Conservation (phyloP, 2,888 invertebrate species). For the Gymnosoma rotundatum region DNA sequence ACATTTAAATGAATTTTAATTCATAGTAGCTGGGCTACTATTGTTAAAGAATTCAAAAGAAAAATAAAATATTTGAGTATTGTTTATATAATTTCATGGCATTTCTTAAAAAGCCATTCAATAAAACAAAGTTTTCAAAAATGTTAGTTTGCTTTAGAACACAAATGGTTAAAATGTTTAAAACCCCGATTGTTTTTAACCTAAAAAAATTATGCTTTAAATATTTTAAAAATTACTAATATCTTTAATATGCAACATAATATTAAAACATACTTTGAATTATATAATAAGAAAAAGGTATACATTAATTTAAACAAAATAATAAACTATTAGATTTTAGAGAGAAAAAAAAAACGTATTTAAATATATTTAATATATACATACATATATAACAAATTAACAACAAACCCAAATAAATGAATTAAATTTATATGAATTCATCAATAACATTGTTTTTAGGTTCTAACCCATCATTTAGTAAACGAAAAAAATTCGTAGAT, state of each 20-base stretch:
- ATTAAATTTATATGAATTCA: slow-evolving; percentile 31
- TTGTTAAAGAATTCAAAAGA: slow-evolving; percentile 39
- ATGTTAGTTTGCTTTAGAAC: slow-evolving; percentile 35
- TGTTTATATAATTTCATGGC: slow-evolving; percentile 29
- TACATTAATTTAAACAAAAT: slow-evolving; percentile 30
- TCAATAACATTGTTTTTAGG: slow-evolving; percentile 19
- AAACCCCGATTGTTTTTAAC: slow-evolving; percentile 46
- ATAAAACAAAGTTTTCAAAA: slow-evolving; percentile 6
- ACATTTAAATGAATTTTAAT: slow-evolving; percentile 23
- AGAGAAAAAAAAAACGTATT: slow-evolving; percentile 21
- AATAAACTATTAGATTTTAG: slow-evolving; percentile 65
- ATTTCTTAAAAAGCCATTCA: slow-evolving; percentile 42
- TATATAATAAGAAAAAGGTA: slow-evolving; percentile 45
- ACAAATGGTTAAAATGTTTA: slow-evolving; percentile 60
- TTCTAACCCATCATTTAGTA: slow-evolving; percentile 22
- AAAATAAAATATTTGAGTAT: slow-evolving; percentile 44
- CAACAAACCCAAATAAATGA: slow-evolving; percentile 49
- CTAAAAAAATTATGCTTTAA: slow-evolving; percentile 66
- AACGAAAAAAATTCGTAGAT: neutral
- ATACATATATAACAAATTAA: slow-evolving; percentile 32
- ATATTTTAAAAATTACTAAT: slow-evolving; percentile 64
- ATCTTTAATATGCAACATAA: slow-evolving; percentile 30
- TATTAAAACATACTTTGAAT: slow-evolving; percentile 36
- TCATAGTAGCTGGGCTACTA: slow-evolving; percentile 68
- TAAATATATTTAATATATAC: slow-evolving; percentile 16